Conservation (phyloP, 1,140 invertebrate species). For the Neocloeon triangulifer region DNA sequence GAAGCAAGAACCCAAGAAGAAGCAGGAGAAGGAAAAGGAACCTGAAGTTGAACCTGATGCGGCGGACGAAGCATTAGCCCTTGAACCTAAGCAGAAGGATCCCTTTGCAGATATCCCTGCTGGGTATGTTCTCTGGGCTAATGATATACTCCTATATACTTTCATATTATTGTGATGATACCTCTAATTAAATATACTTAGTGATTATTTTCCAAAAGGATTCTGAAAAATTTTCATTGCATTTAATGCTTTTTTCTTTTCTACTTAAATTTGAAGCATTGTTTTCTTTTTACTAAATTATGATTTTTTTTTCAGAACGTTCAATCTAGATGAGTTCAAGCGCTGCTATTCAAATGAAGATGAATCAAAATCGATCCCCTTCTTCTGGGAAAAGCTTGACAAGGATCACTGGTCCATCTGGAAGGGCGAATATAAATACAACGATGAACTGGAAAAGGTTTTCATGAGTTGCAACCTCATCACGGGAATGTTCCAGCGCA, state of each 20-base stretch:
- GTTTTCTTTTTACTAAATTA: background rate
- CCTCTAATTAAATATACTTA: background rate
- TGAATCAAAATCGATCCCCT: conserved; percentile 78
- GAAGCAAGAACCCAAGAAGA: conserved; percentile 23
- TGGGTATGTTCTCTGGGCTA: conserved; percentile 27
- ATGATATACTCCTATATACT: no score
- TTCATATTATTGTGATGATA: background rate
- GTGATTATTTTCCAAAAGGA: background rate
- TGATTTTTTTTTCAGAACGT: conserved; percentile 33
- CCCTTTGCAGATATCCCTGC: conserved; percentile 78
- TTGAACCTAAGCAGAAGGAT: conserved; percentile 70
- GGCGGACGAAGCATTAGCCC: conserved; percentile 40
- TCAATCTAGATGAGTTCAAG: conserved; percentile 95
- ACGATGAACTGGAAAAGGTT: conserved; percentile 71
- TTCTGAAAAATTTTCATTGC: background rate
- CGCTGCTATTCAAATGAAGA: conserved; percentile 93
- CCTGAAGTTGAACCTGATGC: conserved; percentile 37
- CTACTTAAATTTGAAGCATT: no score
- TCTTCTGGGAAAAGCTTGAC: conserved; percentile 98
- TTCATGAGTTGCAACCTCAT: conserved; percentile 96
- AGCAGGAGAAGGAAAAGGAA: conserved; percentile 20
- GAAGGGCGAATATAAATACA: conserved; percentile 93
- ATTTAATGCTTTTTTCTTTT: no score
- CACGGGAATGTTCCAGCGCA: conserved; percentile 61
- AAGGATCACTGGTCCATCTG: conserved; percentile 92